A percentile compares a stretch with the other conserved stretches of the same genome.
phyloP scores from a whole-genome alignment of 2,797 vertebrate species.

The Pangasius krempfi region DNA sequence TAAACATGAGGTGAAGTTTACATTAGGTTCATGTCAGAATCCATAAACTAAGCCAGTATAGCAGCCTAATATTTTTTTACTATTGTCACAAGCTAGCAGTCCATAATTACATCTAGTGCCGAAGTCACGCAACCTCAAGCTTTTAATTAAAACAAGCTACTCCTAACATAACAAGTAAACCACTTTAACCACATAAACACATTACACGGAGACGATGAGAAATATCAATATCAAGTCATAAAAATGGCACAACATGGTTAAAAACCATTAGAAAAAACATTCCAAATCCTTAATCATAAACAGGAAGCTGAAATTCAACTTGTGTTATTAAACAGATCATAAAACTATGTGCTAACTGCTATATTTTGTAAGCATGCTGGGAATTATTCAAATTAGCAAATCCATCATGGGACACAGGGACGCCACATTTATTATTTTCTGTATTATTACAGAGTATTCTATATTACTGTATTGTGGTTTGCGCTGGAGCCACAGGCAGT shows the following conservation, averaged over 20 bases:
- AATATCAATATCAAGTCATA: not conserved
- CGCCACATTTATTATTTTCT: not conserved
- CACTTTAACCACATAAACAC: not conserved
- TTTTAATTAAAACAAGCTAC: not conserved
- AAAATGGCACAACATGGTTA: not conserved
- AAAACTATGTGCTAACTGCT: not conserved
- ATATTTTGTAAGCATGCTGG: not conserved
- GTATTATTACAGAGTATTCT: not conserved
- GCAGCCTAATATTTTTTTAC: not conserved
- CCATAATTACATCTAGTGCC: not conserved
- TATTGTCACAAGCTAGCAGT: too few relatives aligned
- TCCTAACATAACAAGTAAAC: not conserved
- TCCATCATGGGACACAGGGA: not conserved
- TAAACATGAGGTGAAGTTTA: not conserved
- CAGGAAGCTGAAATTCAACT: constrained; percentile 1
- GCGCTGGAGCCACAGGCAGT: not conserved
- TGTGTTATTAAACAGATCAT: constrained; percentile 12
- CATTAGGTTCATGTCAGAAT: not conserved
- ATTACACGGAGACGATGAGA: not conserved
- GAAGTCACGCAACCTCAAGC: not conserved
- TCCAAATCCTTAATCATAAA: not conserved
- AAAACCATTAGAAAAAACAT: not conserved
- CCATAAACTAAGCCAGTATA: not conserved
- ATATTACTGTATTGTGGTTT: not conserved
- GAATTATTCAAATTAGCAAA: not conserved